A percentile compares a stretch with the other conserved stretches of the same genome.
Conservation (phyloP, 2,888 invertebrate genomes). For the Pherbina coryleti region DNA sequence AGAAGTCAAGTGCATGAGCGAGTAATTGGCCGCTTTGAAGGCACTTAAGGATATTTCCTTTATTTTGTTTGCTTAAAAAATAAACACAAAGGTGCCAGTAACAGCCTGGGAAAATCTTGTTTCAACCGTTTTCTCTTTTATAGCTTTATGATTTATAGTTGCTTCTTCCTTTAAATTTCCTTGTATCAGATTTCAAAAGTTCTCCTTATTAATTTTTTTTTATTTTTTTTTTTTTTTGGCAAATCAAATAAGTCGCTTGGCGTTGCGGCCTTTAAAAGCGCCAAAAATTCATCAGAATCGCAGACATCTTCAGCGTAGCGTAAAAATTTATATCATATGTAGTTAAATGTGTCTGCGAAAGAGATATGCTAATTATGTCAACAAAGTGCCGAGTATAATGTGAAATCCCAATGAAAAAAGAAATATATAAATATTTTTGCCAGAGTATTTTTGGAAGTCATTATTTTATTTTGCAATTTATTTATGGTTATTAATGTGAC, state of each 20-base stretch:
- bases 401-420: neutral
- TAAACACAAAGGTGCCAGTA: neutral
- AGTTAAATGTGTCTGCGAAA: neutral
- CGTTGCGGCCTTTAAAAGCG: conserved; percentile 12
- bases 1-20: no score
- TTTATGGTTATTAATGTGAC: neutral
- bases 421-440: conserved; percentile 56
- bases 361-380: conserved; percentile 13
- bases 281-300: conserved; percentile 31
- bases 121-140: neutral
- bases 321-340: conserved; percentile 25
- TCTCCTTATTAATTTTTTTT: no score
- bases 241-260: neutral
- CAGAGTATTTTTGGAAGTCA: conserved; percentile 62
- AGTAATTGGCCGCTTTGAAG: neutral
- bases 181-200: conserved; percentile 6
- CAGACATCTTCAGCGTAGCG: conserved; percentile 25
- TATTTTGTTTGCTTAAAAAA: neutral
- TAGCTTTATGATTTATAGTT: neutral
- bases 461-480: conserved; percentile 49
- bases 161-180: neutral
- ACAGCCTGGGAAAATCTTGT: conserved; percentile 1
- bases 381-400: neutral
- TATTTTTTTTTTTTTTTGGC: no score
- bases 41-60: conserved; percentile 4